Percentiles rank a stretch among this genome's conserved stretches.
These are phyloP conservation scores for Perccottus glenii DNA, from an alignment of 2,113 vertebrate genomes.

Conservation along the genomic window DNA sequence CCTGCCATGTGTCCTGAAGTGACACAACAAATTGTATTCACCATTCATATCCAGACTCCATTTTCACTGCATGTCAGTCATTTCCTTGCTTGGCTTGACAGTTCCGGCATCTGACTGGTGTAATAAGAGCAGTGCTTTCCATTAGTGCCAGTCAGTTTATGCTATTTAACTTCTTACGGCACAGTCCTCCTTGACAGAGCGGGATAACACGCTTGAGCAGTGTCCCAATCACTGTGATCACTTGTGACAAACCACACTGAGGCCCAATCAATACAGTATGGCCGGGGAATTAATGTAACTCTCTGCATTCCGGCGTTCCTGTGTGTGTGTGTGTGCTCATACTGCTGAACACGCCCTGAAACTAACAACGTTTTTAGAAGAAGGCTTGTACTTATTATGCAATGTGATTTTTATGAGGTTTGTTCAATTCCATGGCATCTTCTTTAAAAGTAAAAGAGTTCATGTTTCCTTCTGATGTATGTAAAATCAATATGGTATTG, in stretches of 20 bases:
- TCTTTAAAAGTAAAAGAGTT: too few relatives aligned
- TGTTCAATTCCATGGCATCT: too few relatives aligned
- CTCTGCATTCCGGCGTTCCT: conserved; percentile 15
- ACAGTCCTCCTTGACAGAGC: conserved; percentile 45
- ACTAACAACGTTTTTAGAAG: neutral
- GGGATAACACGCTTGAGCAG: conserved; percentile 62
- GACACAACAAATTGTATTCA: conserved; percentile 5
- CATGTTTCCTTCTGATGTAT: too few relatives aligned
- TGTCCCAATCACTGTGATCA: conserved; percentile 70
- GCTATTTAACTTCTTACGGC: conserved; percentile 49
- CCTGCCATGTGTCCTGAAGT: conserved; percentile 1
- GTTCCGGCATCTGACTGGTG: conserved; percentile 38
- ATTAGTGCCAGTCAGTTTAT: conserved; percentile 64
- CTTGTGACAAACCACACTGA: conserved; percentile 70
- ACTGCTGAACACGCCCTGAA: neutral
- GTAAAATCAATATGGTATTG: too few relatives aligned
- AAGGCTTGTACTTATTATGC: neutral
- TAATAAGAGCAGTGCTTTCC: conserved; percentile 52
- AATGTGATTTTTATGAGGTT: neutral
- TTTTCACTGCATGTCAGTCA: conserved; percentile 22
- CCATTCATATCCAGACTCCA: conserved; percentile 10
- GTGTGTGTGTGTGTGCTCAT: neutral
- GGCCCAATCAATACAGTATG: conserved; percentile 61
- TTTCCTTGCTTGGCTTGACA: conserved; percentile 19
- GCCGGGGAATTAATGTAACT: conserved; percentile 52